These are phyloP conservation scores for Spermophilus dauricus DNA, from an alignment of 2,113 vertebrate species.

Conservation along the genomic window DNA sequence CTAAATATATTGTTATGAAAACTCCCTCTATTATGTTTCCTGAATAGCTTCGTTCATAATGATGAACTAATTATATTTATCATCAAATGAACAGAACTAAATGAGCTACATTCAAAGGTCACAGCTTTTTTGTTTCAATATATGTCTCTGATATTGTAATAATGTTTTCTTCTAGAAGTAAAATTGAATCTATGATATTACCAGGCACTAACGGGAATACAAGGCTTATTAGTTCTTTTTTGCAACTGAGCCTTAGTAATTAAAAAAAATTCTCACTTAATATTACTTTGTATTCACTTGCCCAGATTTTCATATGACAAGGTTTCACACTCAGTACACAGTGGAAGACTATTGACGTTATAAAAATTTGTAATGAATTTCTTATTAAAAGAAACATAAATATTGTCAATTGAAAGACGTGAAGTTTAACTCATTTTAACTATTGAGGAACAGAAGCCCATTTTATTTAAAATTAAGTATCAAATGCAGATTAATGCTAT, in stretches of 20 bases:
- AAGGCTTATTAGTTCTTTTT: slow-evolving; percentile 32
- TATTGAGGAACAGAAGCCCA: slow-evolving; percentile 25
- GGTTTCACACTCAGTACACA: neutral
- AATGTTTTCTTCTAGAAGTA: slow-evolving; percentile 50
- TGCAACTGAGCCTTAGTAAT: neutral
- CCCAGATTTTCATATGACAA: neutral
- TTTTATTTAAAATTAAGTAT: slow-evolving; percentile 49
- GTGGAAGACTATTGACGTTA: neutral
- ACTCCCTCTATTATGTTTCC: slow-evolving; percentile 37
- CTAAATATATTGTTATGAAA: slow-evolving; percentile 69
- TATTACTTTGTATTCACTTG: slow-evolving; percentile 22
- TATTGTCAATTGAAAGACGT: neutral
- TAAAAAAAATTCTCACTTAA: neutral
- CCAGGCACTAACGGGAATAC: neutral
- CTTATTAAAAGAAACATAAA: slow-evolving; percentile 65
- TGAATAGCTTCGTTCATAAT: slow-evolving; percentile 64
- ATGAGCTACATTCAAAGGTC: slow-evolving; percentile 61
- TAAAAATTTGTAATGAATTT: neutral
- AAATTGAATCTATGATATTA: slow-evolving; percentile 13
- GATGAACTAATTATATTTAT: slow-evolving; percentile 66
- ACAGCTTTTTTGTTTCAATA: slow-evolving; percentile 51
- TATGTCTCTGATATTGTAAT: slow-evolving; percentile 54
- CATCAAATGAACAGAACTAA: slow-evolving; percentile 64
- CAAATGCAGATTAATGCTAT: neutral
- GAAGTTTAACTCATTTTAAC: slow-evolving; percentile 22